phyloP scores from a whole-genome alignment of 2,888 invertebrate species.

The Apodemia hepburni region DNA sequence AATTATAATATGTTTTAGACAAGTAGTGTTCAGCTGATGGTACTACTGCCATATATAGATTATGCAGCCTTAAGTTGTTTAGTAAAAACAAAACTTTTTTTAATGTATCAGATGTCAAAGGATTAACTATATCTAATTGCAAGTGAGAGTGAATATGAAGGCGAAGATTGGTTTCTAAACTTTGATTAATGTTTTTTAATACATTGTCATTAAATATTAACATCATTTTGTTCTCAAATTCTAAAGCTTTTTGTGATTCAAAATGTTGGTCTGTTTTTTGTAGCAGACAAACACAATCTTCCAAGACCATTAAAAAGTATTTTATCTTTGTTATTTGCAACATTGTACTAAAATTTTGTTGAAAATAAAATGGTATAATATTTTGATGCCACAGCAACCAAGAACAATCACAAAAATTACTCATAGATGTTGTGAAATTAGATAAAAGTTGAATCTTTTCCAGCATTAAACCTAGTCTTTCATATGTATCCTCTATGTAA shows the following conservation, averaged over 20 bases:
- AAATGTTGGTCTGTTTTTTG: constrained; percentile 55
- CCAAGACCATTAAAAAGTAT: constrained; percentile 65
- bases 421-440: constrained; percentile 79
- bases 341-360: constrained; percentile 84
- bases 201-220: constrained; percentile 78
- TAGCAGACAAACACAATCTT: constrained; percentile 60
- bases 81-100: constrained; percentile 81
- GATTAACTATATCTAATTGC: constrained; percentile 86
- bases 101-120: constrained; percentile 85
- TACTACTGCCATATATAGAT: constrained; percentile 82
- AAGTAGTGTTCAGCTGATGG: constrained; percentile 93
- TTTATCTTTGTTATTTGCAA: constrained; percentile 82
- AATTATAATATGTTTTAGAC: constrained; percentile 96
- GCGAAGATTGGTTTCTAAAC: constrained; percentile 95
- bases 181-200: constrained; percentile 87
- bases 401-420: constrained; percentile 84
- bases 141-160: constrained; percentile 95
- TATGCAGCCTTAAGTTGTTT: constrained; percentile 76
- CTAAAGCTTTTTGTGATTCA: constrained; percentile 45
- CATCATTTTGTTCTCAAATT: constrained; percentile 55
- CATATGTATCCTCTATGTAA: constrained; percentile 82
- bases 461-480: constrained; percentile 80
- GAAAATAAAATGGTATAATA: constrained; percentile 87
- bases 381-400: constrained; percentile 91
- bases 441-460: constrained; percentile 83